Evolutionary conservation across 2,888 invertebrate species (phyloP).

Genomic region (Fabriciana adippe): DNA sequence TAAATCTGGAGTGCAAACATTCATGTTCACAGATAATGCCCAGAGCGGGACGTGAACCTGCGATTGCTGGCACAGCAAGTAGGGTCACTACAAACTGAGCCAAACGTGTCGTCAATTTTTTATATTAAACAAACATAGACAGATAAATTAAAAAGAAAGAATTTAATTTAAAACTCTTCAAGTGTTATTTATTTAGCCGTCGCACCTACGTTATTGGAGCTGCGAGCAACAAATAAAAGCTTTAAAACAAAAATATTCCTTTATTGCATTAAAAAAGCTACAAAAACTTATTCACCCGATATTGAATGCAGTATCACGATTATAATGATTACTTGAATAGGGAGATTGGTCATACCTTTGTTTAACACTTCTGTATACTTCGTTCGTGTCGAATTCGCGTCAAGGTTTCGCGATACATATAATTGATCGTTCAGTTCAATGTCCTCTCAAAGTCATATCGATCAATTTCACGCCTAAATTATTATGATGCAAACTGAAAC

Average conservation of each 20-base stretch:
- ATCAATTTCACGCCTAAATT: conserved; percentile 35
- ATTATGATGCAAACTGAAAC: conserved; percentile 19
- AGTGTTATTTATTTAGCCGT: no score
- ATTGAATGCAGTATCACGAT: neutral
- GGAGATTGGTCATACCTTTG: conserved; percentile 29
- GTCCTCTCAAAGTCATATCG: conserved; percentile 35
- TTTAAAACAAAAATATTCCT: no score
- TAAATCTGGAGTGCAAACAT: no score
- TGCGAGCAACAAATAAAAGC: neutral
- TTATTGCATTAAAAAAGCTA: no score
- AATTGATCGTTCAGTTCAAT: conserved; percentile 28
- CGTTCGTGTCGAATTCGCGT: conserved; percentile 33
- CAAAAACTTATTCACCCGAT: neutral
- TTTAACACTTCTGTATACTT: conserved; percentile 23
- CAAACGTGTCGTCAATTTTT: no score
- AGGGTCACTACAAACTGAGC: no score
- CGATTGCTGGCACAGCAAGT: no score
- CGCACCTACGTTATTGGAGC: conserved; percentile 34
- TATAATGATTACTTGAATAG: conserved; percentile 16
- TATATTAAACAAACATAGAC: no score
- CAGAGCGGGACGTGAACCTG: no score
- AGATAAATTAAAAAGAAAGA: no score
- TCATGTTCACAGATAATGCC: no score
- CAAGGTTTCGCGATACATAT: conserved; percentile 35
- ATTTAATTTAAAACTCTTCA: no score